A percentile compares a stretch with the other conserved stretches of the same genome.
phyloP scores from a whole-genome alignment of 2,888 invertebrate species.

The Ochlodes sylvanus region DNA sequence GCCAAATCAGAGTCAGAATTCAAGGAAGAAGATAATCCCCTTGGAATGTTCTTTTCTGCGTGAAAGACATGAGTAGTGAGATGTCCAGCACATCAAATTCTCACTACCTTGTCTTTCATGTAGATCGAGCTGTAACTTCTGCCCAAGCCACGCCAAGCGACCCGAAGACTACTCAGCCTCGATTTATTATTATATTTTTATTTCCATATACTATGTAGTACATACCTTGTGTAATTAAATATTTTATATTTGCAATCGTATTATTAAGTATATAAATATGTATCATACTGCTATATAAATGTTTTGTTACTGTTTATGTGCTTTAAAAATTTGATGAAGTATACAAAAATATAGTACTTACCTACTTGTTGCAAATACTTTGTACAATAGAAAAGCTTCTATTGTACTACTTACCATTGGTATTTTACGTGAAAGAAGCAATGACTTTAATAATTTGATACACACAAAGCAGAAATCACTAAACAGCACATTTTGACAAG shows the following conservation, averaged over 20 bases:
- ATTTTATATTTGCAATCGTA: constrained; percentile 10
- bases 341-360: too few species aligned
- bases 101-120: constrained; percentile 99
- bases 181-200: constrained; percentile 2
- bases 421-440: constrained; percentile 10
- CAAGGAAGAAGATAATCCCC: constrained; percentile 23
- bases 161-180: constrained; percentile 16
- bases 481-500: too few species aligned
- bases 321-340: too few species aligned
- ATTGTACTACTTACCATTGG: not conserved
- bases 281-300: not conserved
- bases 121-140: constrained; percentile 79
- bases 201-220: too few species aligned
- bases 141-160: constrained; percentile 36
- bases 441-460: not conserved
- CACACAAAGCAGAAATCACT: too few species aligned
- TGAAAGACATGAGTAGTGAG: constrained; percentile 99
- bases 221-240: not conserved
- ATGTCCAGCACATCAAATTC: constrained; percentile 89
- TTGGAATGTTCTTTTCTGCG: constrained; percentile 80
- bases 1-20: constrained; percentile 23
- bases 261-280: not conserved
- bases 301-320: not conserved
- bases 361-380: constrained; percentile 4
- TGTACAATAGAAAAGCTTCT: not conserved